Percentiles rank a stretch among this genome's conserved stretches.
Evolutionary conservation across 2,113 vertebrate species (phyloP).

Genomic region (Chinchilla lanigera): DNA sequence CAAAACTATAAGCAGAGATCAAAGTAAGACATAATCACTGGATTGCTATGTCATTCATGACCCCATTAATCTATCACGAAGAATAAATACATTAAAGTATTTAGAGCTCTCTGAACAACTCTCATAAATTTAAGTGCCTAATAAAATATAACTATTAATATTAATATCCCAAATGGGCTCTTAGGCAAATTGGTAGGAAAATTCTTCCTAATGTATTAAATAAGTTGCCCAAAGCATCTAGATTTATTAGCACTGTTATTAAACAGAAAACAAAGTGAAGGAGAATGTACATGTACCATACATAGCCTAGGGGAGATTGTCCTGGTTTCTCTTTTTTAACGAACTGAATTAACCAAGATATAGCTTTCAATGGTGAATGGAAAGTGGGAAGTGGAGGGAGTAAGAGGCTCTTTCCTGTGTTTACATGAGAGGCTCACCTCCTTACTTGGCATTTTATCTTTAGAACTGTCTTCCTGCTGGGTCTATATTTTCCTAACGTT

Average conservation of each 20-base stretch:
- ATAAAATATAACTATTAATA: not conserved
- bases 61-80: not conserved
- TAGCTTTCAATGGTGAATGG: not conserved
- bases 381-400: not conserved
- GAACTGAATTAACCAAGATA: not conserved
- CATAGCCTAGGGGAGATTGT: not conserved
- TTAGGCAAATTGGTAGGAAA: not conserved
- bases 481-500: slow-evolving; percentile 4
- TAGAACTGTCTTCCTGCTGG: not conserved
- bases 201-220: slow-evolving; percentile 13
- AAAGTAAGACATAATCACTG: not conserved
- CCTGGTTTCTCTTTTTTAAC: slow-evolving; percentile 30
- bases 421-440: not conserved
- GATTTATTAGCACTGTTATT: slow-evolving; percentile 47
- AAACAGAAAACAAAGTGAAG: not conserved
- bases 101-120: not conserved
- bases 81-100: not conserved
- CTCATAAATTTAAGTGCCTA: not conserved
- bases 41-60: not conserved
- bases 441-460: slow-evolving; percentile 14
- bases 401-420: slow-evolving; percentile 8
- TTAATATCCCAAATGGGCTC: not conserved
- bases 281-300: not conserved
- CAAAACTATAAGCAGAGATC: not conserved
- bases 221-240: not conserved